Conservation (phyloP, 2,113 vertebrate genomes). For the Podiceps cristatus region DNA sequence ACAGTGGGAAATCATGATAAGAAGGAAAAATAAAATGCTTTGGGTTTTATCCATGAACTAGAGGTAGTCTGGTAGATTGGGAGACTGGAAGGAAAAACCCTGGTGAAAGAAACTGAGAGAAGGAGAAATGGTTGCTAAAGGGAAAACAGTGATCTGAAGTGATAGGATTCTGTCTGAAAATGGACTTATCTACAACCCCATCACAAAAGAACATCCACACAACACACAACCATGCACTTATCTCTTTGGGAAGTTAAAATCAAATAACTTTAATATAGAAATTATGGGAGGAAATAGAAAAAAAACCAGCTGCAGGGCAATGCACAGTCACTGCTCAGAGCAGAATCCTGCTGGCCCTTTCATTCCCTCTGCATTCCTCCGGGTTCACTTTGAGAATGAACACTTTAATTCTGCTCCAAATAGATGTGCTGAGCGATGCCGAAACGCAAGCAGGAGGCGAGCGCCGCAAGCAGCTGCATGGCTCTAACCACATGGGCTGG, state of each 20-base stretch:
- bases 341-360: background rate
- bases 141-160: background rate
- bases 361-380: background rate
- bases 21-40: background rate
- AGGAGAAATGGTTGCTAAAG: background rate
- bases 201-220: background rate
- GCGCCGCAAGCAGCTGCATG: background rate
- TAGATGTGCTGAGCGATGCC: constrained; percentile 26
- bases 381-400: background rate
- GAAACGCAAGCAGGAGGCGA: background rate
- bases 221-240: background rate
- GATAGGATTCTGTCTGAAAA: background rate
- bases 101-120: background rate
- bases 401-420: constrained; percentile 45
- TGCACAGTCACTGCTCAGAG: background rate
- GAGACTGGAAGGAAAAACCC: background rate
- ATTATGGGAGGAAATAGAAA: background rate
- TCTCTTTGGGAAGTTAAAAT: background rate
- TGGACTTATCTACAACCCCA: background rate
- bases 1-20: background rate
- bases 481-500: background rate
- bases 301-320: background rate
- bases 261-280: background rate
- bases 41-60: background rate
- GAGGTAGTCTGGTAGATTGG: background rate